Base-by-base conservation (phyloP, 2,797 vertebrate genomes). In the Lutjanus campechanus region DNA sequence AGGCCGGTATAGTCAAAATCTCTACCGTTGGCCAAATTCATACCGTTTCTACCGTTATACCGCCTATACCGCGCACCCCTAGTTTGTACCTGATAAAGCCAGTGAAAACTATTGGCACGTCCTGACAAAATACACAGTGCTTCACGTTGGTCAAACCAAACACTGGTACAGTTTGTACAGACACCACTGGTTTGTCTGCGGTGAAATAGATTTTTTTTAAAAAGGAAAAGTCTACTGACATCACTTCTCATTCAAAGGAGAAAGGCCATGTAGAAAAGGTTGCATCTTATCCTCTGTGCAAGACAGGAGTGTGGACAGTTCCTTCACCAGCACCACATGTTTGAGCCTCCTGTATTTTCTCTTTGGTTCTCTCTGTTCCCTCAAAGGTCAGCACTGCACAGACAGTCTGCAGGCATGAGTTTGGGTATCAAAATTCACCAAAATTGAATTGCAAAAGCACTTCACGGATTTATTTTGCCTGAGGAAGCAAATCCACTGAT, bases 381-480 rank as follows among this genome's bases (percentile, higher is more conserved):
- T 75, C 19, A 66, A 66, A 71, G 54, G 67, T 66, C 61, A 63
- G 15, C 20, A 56, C 55, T 66, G 43, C 25, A 43, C 11, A 47
- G 40, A 41, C n/a, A 7, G 25, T 61, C 22, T 67, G 67, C 51
- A 70, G 20, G 43, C 53, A 36, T n/a, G 25, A 50, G 61, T 19
- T 20, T 29, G n/a, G 22, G 25, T 43, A 53, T 68, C 44, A 56
- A 17, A n/a, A 54, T 29, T 63, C n/a, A 22, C 7, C 20, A 6
- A 55, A 44, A 22, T 1, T 11, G 9, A 40, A 11, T 22, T n/a
- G 22, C 6, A 64, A 55, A 69, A 56, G 19, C 22, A 58, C 0
- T 12, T 15, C 5, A 9, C 20, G 50, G 8, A 47, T 47, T 68
- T 15, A 54, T 19, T 51, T 11, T 29, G 6, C 16, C 20, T 17